Percentiles rank a stretch among this genome's conserved stretches.
phyloP scores from a whole-genome alignment of 2,113 vertebrate species.

The Lethenteron reissneri region DNA sequence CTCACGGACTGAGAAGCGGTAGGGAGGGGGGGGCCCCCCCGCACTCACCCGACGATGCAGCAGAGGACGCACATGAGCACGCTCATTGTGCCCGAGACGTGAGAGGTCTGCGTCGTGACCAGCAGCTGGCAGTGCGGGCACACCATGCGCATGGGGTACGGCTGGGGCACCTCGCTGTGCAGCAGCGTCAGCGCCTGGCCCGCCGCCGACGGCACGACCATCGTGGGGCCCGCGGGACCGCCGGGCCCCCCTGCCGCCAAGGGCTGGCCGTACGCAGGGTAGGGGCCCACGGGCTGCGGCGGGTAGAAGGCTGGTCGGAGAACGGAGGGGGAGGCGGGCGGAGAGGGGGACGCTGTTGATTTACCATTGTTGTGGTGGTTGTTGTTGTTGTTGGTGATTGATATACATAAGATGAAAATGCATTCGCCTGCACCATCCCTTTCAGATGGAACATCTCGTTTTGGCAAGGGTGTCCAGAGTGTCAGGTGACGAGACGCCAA shows the following conservation, averaged over 20 bases:
- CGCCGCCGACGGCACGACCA: not conserved
- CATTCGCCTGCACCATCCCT: too few relatives aligned
- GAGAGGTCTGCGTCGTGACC: not conserved
- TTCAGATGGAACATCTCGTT: too few relatives aligned
- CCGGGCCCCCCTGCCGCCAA: too few relatives aligned
- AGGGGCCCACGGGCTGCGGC: not conserved
- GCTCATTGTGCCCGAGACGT: not conserved
- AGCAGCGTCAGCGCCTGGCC: not conserved
- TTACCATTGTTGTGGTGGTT: too few relatives aligned
- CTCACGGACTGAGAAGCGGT: too few relatives aligned
- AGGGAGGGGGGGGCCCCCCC: too few relatives aligned
- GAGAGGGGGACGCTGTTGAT: not conserved
- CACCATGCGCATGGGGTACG: not conserved
- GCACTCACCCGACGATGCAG: constrained; percentile 1
- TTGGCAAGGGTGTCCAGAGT: too few relatives aligned
- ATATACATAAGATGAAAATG: too few relatives aligned
- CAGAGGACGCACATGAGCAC: constrained; percentile 4
- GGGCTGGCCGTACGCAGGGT: not conserved
- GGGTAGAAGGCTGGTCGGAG: not conserved
- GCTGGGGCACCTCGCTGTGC: not conserved
- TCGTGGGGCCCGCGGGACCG: not conserved
- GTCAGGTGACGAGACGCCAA: too few relatives aligned
- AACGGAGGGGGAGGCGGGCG: not conserved
- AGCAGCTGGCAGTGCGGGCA: constrained; percentile 3
- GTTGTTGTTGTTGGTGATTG: too few relatives aligned